Evolutionary conservation across 2,797 vertebrate species (phyloP), one percentile per base, ranked within the genome.

Genomic region (Cichlasoma orientale): DNA sequence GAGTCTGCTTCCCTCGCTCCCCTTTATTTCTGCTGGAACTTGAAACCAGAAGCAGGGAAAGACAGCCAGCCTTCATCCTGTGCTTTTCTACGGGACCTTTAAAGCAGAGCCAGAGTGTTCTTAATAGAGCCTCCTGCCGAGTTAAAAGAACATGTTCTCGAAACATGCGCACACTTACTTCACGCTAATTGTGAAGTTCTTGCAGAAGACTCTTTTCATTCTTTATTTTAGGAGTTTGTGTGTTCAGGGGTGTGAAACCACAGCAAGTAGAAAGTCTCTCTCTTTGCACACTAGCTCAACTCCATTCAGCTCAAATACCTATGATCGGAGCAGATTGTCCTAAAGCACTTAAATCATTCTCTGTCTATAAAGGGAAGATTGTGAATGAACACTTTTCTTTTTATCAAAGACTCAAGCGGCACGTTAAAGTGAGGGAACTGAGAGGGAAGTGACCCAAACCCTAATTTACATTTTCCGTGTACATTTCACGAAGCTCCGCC

Each of bases 271-370:
- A 68, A 47, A 68, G 25, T 29, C 16, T 18, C n/a, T 58, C 16
- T 63, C 57, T 47, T 77, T 69, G 44, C 58, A 44, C 69, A 50
- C 75, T 52, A 68, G 75, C 56, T 71, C 38, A 31, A 41, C 36
- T 52, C 36, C 21, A 19, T 23, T 4, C n/a, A 81, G 68, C 56
- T 58, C 59, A 75, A 75, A 76, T 16, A 63, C 57, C 36, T 55
- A 33, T 7, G 29, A 78, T 27, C 59, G 25, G 12, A 57, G 31
- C 3, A 36, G 21, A 79, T 79, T 78, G 59, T 72, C 25, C 47
- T 23, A 14, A 83, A 85, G 79, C 77, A 79, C 75, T 86, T 29
- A n/a, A 75, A 47, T 80, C 73, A 77, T 73, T 80, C 54, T 59
- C 41, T 52, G 56, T 70, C 50, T 21, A 6, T 56, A n/a, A 75